Base-by-base conservation (phyloP, 1,140 invertebrate species). In the Nasonia giraulti region DNA sequence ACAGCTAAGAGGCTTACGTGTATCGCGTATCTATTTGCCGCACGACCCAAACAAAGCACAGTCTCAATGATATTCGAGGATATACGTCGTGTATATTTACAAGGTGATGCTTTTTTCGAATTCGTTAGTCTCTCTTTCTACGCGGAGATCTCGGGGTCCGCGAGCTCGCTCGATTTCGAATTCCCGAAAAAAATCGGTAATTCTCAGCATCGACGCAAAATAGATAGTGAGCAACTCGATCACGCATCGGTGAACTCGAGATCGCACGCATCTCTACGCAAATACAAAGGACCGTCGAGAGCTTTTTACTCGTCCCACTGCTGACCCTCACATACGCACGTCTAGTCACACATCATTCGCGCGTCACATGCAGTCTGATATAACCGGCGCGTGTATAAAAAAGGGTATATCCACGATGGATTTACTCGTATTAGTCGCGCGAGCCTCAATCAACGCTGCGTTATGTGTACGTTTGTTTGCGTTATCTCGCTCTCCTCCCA, bases 371-470 rank as follows among this genome's bases (percentile, higher is more conserved):
- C 20, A 62, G 55, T 62, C n/a, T 62, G 55, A 62, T 62, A 62
- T 62, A 62, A 62, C 55, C 6, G 80, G 75, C 77, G 50, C 73
- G 47, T n/a, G 69, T 73, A 73, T 73, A 73, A 33, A 73, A 33
- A 73, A 33, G 69, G 69, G 23, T 33, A 37, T 8, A 73, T 11
- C 69, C 69, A 11, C 69, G 27, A 31, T 37, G 69, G 17, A 73
- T 73, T 37, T 37, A n/a, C 27, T 73, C 27, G 69, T 37, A 73
- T 33, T n/a, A 73, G 33, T 37, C 77, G 11, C 14, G 23, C 62
- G 40, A n/a, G 31, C 2, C 76, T 78, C 76, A 55, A 78, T 78
- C 76, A 55, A 55, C n/a, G 47, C 76, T 55, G 44, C 76, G n/a
- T 31, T 31, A 55, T 44, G 33, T 44, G 66, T 40, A 62, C 20